phyloP scores from a whole-genome alignment of 2,797 vertebrate genomes.

The Melanotaenia nigrans region DNA sequence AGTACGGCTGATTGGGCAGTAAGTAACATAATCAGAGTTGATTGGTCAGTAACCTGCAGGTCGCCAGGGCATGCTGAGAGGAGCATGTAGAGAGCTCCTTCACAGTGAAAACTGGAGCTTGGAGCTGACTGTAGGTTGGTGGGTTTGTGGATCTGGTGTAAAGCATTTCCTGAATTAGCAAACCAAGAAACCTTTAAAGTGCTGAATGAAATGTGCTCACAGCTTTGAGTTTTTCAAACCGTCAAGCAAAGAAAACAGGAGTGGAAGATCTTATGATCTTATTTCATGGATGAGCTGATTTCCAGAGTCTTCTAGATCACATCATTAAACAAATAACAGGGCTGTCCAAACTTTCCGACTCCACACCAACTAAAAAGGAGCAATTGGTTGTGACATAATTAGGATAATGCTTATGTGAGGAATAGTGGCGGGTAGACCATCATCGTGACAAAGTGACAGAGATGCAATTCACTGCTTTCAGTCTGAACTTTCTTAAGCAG shows the following conservation, averaged over 20 bases:
- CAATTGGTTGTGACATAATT: neutral
- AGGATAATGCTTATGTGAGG: neutral
- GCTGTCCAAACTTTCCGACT: neutral
- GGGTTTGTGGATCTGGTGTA: neutral
- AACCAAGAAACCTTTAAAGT: neutral
- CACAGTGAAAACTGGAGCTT: slow-evolving; percentile 19
- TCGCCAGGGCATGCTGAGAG: slow-evolving; percentile 49
- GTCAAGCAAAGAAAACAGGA: neutral
- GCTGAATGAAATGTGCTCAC: neutral
- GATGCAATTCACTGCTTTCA: neutral
- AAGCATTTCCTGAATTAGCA: neutral
- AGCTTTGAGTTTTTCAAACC: neutral
- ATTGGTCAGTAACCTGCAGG: slow-evolving; percentile 79
- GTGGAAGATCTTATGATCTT: neutral
- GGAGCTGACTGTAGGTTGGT: slow-evolving; percentile 2
- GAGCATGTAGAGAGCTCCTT: slow-evolving; percentile 40
- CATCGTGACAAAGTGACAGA: neutral
- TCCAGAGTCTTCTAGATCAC: neutral
- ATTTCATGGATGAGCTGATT: neutral
- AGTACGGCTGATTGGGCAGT: slow-evolving; percentile 67
- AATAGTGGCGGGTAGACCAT: neutral
- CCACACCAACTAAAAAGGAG: neutral
- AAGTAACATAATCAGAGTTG: slow-evolving; percentile 79
- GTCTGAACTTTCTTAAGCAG: neutral
- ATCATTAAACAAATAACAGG: neutral